Percentiles rank a stretch among this genome's conserved stretches.
Evolutionary conservation across 1,140 invertebrate species (phyloP).

Genomic region (Drosophila equinoxialis): DNA sequence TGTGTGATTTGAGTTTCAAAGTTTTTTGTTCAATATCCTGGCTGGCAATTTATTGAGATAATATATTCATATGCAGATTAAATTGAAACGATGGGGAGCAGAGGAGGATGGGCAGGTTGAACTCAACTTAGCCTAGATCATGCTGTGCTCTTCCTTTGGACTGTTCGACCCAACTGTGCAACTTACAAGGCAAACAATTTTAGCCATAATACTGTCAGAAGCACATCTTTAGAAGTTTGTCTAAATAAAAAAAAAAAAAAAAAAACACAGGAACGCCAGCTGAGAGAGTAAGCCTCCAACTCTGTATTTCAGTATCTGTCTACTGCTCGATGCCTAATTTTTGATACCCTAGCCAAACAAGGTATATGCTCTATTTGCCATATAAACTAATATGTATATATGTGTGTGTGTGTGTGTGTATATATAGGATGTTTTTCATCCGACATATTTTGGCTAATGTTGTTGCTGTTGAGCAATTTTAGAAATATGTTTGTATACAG

Average conservation of each 20-base stretch:
- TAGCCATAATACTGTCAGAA: conserved; percentile 62
- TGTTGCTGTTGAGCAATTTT: conserved; percentile 5
- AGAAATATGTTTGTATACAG: background rate
- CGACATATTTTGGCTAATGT: background rate
- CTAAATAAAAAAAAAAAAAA: no score
- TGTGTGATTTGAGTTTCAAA: background rate
- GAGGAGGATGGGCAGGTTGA: background rate
- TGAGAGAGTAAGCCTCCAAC: background rate
- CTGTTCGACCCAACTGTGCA: conserved; percentile 48
- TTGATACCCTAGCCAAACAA: background rate
- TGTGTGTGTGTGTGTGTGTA: no score
- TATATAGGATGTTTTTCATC: no score
- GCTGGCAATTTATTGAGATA: conserved; percentile 2
- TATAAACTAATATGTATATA: no score
- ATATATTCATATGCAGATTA: conserved; percentile 16
- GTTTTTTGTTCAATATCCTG: background rate
- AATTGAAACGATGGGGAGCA: background rate
- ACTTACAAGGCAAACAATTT: conserved; percentile 64
- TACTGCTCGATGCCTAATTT: background rate
- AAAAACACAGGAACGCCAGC: no score
- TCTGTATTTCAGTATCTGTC: background rate
- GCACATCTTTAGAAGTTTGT: conserved; percentile 30
- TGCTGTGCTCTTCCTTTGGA: conserved; percentile 21
- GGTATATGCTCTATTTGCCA: no score
- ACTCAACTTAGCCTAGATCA: conserved; percentile 24